Percentiles rank a stretch among this genome's conserved stretches.
phyloP scores from a whole-genome alignment of 2,797 vertebrate species.

The Neosalanx taihuensis region DNA sequence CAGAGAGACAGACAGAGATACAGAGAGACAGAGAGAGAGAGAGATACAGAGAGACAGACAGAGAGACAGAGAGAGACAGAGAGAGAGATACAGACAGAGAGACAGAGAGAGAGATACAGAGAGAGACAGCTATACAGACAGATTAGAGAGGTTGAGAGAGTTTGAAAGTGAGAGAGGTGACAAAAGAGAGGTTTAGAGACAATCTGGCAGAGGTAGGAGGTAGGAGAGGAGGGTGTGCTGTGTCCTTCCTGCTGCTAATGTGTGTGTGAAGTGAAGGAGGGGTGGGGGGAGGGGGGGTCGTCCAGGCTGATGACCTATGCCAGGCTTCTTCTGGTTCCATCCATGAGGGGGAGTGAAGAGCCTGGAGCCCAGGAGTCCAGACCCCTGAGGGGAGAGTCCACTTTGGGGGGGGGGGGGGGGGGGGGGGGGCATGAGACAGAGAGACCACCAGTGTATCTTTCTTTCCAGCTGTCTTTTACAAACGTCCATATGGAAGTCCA shows the following conservation, averaged over 20 bases:
- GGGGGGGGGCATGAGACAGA: background rate
- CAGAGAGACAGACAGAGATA: background rate
- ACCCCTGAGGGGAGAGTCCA: too few relatives aligned
- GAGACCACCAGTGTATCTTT: background rate
- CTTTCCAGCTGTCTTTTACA: background rate
- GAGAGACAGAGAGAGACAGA: background rate
- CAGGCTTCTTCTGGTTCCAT: constrained; percentile 17
- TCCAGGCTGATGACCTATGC: background rate
- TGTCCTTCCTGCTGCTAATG: background rate
- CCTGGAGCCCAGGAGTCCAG: background rate
- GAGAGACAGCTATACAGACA: background rate
- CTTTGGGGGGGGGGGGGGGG: too few relatives aligned
- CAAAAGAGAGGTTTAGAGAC: background rate
- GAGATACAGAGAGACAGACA: background rate
- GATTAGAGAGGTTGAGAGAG: background rate
- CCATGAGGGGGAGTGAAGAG: constrained; percentile 39
- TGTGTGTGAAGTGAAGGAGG: background rate
- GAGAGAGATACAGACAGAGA: background rate
- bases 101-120: background rate
- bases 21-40: background rate
- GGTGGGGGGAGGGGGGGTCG: background rate
- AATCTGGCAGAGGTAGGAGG: background rate
- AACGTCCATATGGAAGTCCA: background rate
- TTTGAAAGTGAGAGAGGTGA: background rate
- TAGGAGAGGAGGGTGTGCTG: background rate